Conservation (phyloP, 2,797 vertebrate genomes). For the Urocyon cinereoargenteus region DNA sequence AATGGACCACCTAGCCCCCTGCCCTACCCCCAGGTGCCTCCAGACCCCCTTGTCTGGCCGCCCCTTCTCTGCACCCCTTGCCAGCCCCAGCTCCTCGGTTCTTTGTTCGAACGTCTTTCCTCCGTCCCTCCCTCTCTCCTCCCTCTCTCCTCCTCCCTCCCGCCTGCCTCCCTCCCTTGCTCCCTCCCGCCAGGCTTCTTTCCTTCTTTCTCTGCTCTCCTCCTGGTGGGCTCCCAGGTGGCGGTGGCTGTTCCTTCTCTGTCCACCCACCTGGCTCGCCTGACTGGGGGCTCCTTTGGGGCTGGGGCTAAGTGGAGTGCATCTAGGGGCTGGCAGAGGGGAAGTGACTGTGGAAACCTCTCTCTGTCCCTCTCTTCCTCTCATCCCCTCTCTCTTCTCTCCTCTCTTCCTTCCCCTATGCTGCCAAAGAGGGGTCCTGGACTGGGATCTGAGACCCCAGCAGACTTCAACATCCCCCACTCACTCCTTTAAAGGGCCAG, state of each 20-base stretch:
- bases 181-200: conserved; percentile 78
- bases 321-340: background rate
- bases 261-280: conserved; percentile 63
- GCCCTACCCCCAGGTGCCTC: conserved; percentile 34
- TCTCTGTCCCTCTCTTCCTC: conserved; percentile 75
- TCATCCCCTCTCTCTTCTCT: conserved; percentile 75
- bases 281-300: conserved; percentile 40
- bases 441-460: conserved; percentile 21
- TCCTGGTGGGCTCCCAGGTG: conserved; percentile 84
- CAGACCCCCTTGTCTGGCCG: conserved; percentile 59
- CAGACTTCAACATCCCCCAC: background rate
- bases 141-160: conserved; percentile 83
- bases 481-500: conserved; percentile 55
- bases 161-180: conserved; percentile 71
- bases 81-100: conserved; percentile 81
- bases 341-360: conserved; percentile 36
- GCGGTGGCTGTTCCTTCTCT: conserved; percentile 74
- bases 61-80: conserved; percentile 78
- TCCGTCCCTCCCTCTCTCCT: conserved; percentile 85
- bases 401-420: background rate
- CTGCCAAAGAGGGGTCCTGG: conserved; percentile 26
- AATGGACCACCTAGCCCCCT: conserved; percentile 17
- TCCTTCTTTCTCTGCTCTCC: conserved; percentile 76
- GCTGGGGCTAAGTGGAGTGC: background rate
- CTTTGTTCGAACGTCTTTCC: conserved; percentile 83